Percentiles rank a stretch among this genome's conserved stretches.
phyloP scores from a whole-genome alignment of 2,888 invertebrate genomes.

The Drosophila falleni region DNA sequence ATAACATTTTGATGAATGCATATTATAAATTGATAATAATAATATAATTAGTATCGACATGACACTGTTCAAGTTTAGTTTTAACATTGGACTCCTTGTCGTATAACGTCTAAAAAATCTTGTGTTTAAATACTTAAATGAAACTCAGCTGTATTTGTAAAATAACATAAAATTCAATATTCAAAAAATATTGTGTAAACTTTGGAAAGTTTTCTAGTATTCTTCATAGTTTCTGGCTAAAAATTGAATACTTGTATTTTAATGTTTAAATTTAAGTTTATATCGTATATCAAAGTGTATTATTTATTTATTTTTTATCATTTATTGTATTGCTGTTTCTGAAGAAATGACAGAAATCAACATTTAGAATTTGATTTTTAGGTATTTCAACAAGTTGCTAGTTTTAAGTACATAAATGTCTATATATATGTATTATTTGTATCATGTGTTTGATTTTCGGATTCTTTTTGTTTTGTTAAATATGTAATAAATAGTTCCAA shows the following conservation, averaged over 20 bases:
- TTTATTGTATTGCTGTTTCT: conserved; percentile 57
- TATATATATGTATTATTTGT: conserved; percentile 58
- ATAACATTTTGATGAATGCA: conserved; percentile 75
- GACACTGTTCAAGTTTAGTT: conserved; percentile 52
- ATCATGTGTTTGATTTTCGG: conserved; percentile 73
- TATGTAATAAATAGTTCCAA: conserved; percentile 67
- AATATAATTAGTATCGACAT: conserved; percentile 57
- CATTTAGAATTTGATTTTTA: conserved; percentile 78
- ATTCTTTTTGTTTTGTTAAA: conserved; percentile 46
- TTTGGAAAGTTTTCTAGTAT: conserved; percentile 51
- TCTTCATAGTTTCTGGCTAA: conserved; percentile 26
- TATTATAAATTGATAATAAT: conserved; percentile 70
- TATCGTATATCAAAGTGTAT: conserved; percentile 73
- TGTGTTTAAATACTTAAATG: conserved; percentile 39
- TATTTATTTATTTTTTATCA: conserved; percentile 30
- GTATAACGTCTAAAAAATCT: conserved; percentile 36
- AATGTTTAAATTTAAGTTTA: conserved; percentile 26
- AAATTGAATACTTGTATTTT: conserved; percentile 31
- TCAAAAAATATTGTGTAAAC: conserved; percentile 59
- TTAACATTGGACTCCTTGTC: conserved; percentile 54
- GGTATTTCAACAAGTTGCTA: conserved; percentile 72
- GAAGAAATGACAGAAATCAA: conserved; percentile 51
- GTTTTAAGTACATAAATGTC: conserved; percentile 76
- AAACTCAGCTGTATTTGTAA: conserved; percentile 38
- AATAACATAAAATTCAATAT: conserved; percentile 51